Conservation (phyloP, 2,113 vertebrate genomes). For the Accipiter virgatus region DNA sequence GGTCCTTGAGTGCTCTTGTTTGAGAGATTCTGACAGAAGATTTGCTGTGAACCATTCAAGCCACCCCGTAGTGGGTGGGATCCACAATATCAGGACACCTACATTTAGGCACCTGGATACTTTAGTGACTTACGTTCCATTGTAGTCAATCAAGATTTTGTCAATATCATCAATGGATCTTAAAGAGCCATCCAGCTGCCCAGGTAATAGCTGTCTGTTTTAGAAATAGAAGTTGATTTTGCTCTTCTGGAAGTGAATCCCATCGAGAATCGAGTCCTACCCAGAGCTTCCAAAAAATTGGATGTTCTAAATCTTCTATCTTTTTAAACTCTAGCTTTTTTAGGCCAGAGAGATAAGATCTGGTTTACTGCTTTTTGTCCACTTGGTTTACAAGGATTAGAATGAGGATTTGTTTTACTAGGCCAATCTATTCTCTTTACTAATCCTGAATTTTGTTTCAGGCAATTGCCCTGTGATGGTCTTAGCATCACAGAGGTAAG, state of each 20-base stretch:
- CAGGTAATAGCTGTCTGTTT: neutral
- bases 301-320: neutral
- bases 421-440: neutral
- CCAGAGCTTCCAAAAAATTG: neutral
- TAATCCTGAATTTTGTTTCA: neutral
- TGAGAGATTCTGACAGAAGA: neutral
- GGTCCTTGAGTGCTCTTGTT: neutral
- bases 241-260: neutral
- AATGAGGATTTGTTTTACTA: neutral
- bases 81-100: neutral
- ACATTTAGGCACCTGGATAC: neutral
- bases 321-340: neutral
- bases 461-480: neutral
- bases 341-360: neutral
- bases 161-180: neutral
- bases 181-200: neutral
- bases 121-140: neutral
- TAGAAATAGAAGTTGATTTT: neutral
- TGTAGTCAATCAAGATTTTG: neutral
- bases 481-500: neutral
- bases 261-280: neutral
- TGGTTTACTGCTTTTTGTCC: neutral
- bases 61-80: fast-evolving
- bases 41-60: neutral
- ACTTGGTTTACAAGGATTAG: neutral